Conservation (phyloP, 2,888 invertebrate genomes). For the Caenorhabditis sp. region DNA sequence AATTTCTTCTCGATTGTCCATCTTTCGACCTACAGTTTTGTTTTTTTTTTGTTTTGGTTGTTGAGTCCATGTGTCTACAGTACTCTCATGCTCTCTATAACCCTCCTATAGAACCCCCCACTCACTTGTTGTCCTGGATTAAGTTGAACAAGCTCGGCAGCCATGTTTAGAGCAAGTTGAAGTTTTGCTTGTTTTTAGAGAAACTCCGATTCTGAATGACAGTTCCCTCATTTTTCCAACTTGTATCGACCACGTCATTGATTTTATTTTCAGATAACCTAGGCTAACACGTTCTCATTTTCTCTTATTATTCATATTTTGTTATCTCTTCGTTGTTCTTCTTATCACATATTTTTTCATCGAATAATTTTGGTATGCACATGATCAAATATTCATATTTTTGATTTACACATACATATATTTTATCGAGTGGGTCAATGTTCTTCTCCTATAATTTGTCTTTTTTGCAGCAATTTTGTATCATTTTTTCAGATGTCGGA, state of each 20-base stretch:
- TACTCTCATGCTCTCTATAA: not conserved
- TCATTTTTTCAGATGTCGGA: not conserved
- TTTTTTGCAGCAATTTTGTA: not conserved
- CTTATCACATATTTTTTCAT: too few relatives aligned
- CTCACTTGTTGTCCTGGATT: slow-evolving; percentile 51
- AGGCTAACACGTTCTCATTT: too few relatives aligned
- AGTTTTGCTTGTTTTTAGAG: not conserved
- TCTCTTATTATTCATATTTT: not conserved
- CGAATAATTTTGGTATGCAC: too few relatives aligned
- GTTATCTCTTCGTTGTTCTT: too few relatives aligned
- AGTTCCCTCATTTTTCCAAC: not conserved
- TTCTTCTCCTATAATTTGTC: not conserved
- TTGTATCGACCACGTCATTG: too few relatives aligned
- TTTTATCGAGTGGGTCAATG: not conserved
- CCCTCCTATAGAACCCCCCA: too few relatives aligned
- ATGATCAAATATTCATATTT: too few relatives aligned
- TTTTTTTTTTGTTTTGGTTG: too few relatives aligned
- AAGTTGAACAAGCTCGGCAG: slow-evolving; percentile 57
- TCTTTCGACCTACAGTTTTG: slow-evolving; percentile 58
- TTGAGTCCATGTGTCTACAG: not conserved
- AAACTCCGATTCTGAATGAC: not conserved
- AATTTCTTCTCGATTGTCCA: slow-evolving; percentile 66
- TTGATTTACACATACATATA: not conserved
- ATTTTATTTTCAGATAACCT: too few relatives aligned
- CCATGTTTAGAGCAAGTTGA: slow-evolving; percentile 30